Conservation (phyloP, 2,888 invertebrate species). For the Timema podura region DNA sequence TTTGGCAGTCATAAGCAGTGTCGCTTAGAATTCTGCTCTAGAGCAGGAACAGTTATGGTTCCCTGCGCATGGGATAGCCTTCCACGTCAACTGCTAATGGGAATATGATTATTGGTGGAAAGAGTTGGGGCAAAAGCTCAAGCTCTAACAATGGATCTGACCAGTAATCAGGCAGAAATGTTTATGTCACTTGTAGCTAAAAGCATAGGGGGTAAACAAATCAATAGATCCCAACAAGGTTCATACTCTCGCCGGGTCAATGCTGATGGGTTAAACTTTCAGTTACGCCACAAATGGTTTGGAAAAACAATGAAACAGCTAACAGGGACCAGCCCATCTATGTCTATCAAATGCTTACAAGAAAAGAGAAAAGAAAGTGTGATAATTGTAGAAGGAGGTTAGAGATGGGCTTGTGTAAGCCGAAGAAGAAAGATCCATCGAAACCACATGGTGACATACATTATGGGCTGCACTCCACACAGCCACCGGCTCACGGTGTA, state of each 20-base stretch:
- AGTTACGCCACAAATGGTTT: not conserved
- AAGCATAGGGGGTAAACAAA: not conserved
- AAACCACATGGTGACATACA: not conserved
- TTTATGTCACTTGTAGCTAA: not conserved
- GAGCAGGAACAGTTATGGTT: not conserved
- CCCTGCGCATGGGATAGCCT: not conserved
- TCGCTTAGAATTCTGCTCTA: not conserved
- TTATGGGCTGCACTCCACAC: not conserved
- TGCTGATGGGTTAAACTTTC: not conserved
- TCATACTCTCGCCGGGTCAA: not conserved
- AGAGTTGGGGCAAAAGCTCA: not conserved
- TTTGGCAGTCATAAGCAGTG: not conserved
- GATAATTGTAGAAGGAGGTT: not conserved
- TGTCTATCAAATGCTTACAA: not conserved
- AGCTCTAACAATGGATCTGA: not conserved
- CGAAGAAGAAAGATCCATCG: not conserved
- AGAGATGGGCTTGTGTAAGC: not conserved
- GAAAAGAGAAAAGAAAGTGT: not conserved
- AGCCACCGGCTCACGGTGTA: not conserved
- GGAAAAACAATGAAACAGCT: not conserved
- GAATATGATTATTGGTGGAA: not conserved
- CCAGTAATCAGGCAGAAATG: not conserved
- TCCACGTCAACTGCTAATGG: not conserved
- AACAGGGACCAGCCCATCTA: not conserved
- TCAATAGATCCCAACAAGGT: not conserved